Evolutionary conservation across 2,888 invertebrate species (phyloP), one percentile per base, ranked within the genome.

Genomic region (Polydrusus cervinus): DNA sequence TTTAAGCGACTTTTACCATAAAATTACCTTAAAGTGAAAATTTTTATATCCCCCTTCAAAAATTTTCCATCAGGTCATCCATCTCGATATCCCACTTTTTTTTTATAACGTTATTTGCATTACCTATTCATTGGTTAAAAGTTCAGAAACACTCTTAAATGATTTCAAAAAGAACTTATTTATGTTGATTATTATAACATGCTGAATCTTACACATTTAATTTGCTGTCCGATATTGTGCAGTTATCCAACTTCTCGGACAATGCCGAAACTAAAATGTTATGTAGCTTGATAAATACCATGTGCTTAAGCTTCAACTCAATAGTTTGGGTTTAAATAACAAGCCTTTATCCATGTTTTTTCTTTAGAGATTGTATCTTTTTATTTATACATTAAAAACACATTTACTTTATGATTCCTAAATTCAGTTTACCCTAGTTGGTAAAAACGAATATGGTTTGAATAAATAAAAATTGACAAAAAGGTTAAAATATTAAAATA

Each of bases 11-110:
- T 16, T 38, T 16, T 60, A 16, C 11, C 9, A 10, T 60, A 18
- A 60, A 38, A 10, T 38, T 14, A 5, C 10, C 16, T 38, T 16
- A 38, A 60, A 60, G 9, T 38, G 3, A 38, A 6, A 40, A 38
- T 18, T 60, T 60, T 18, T 9, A 11, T n/a, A 11, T 30, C 13
- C 16, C n/a, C 57, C 38, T 3, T 38, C 16, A 38, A 60, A 38
- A 60, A 40, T 16, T 60, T 25, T 38, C 3, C 14, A 38, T 14
- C 38, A 60, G 57, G 57, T 60, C 57, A 60, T 14, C 30, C 57
- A 14, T 40, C 57, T 16, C 14, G 9, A 55, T 34, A 60, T 60
- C 57, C 38, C 57, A 38, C 16, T 16, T 60, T 60, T 53, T 60
- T 60, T 38, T 38, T 9, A n/a, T 60, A 38, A 38, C 34, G 16